Percentiles rank a stretch among this genome's conserved stretches.
Conservation (phyloP, 2,888 invertebrate genomes). For the Chironomus riparius region DNA sequence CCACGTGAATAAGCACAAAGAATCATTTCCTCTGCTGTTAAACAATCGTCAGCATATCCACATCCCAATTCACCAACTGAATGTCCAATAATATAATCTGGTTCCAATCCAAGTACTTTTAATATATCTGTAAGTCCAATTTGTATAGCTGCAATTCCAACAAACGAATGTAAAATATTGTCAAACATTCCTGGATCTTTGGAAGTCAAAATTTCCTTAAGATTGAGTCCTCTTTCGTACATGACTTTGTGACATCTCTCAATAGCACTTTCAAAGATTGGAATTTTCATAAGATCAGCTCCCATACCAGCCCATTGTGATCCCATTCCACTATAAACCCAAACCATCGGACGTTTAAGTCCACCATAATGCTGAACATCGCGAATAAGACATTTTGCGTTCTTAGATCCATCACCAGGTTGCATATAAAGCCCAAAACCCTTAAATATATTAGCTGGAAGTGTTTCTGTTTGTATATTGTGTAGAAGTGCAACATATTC, state of each 20-base stretch:
- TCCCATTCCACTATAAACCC: constrained; percentile 87
- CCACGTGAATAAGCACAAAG: constrained; percentile 77
- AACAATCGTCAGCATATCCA: constrained; percentile 87
- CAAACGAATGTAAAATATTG: constrained; percentile 59
- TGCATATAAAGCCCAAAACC: constrained; percentile 55
- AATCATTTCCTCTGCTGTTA: constrained; percentile 80
- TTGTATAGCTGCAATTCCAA: constrained; percentile 61
- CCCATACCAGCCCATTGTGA: constrained; percentile 85
- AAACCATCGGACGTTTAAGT: constrained; percentile 66
- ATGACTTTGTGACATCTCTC: constrained; percentile 50
- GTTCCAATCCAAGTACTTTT: constrained; percentile 49
- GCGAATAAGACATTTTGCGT: constrained; percentile 37
- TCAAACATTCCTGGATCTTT: constrained; percentile 52
- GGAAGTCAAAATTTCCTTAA: constrained; percentile 54
- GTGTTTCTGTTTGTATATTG: constrained; percentile 49
- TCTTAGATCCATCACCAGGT: constrained; percentile 28
- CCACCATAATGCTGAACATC: constrained; percentile 54
- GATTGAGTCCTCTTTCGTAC: constrained; percentile 51
- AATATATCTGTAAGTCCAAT: constrained; percentile 57
- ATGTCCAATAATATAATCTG: constrained; percentile 76
- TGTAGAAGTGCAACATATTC: constrained; percentile 54
- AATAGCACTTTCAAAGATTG: constrained; percentile 63
- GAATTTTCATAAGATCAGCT: constrained; percentile 60
- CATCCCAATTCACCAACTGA: constrained; percentile 93
- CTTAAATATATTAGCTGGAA: constrained; percentile 60